Base-by-base conservation (phyloP, 2,888 invertebrate species). In the Falcaria lacertinaria region DNA sequence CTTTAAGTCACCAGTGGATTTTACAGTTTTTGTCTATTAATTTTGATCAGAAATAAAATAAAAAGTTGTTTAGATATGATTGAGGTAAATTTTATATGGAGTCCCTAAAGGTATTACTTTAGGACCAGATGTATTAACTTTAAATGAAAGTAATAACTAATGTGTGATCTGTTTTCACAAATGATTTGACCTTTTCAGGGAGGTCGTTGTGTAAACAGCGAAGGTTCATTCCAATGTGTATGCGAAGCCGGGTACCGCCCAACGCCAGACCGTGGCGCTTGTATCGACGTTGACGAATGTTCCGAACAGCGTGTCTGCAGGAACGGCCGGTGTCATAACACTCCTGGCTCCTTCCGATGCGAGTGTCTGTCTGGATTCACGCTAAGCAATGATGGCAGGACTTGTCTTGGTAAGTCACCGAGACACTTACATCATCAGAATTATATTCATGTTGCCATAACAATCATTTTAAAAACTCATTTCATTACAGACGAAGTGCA, bases 221-320 rank as follows among this genome's bases (percentile, higher is more conserved):
- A 92, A 16, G 96, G 96, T 0, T 96, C 96, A 0, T 96, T 96
- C 86, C 91, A 91, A 33, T 96, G 96, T 80, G 93, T 95, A 57
- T 97, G 97, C 77, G 94, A 94, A 44, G 91, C 91, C 4, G 97
- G 96, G 7, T 95, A 95, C 80, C 90, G 93, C 0, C 91, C 53
- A 79, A 92, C 63, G 90, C 93, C 47, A 1, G 81, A 69, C 45
- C 77, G 86, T 43, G 79, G 76, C 45, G 82, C 85, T 0, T 90
- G 90, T 57, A 64, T 74, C 1, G 89, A 89, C 63, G 87, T 90
- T 39, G 90, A 92, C 78, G 92, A 92, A 65, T 92, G 92, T 63
- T 60, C 91, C 25, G 95, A 95, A 70, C 94, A 93, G 88, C 93
- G 92, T 11, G 94, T 94, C 46, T 95, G 95, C 64, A 88, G 96